Conservation (phyloP, 2,797 vertebrate genomes). For the Morelia viridis region DNA sequence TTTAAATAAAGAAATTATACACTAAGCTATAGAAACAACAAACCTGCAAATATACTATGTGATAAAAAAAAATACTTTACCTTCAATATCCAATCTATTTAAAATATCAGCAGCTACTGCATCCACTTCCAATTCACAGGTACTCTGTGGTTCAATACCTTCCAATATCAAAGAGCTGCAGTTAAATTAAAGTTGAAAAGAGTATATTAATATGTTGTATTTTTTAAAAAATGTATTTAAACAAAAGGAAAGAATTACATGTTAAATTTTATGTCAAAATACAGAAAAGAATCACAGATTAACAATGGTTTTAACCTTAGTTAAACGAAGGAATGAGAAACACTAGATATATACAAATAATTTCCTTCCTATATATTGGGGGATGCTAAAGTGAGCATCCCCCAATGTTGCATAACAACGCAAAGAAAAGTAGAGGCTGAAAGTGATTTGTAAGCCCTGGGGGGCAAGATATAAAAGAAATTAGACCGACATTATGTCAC, state of each 20-base stretch:
- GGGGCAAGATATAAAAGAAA: neutral
- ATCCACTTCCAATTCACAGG: constrained; percentile 96
- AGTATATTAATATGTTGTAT: constrained; percentile 36
- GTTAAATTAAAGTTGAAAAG: constrained; percentile 54
- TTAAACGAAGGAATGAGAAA: neutral
- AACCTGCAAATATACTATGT: neutral
- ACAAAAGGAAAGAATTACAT: neutral
- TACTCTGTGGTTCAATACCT: constrained; percentile 87
- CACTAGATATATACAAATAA: neutral
- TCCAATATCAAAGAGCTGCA: constrained; percentile 89
- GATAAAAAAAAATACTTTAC: constrained; percentile 70
- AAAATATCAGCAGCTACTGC: constrained; percentile 94
- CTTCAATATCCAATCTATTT: constrained; percentile 95
- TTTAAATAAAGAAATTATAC: neutral
- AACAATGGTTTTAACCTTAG: neutral
- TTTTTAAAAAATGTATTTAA: constrained; percentile 19
- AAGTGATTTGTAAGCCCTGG: neutral
- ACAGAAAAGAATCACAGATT: neutral
- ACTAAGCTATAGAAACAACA: neutral
- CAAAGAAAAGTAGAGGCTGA: neutral
- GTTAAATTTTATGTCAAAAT: constrained; percentile 33
- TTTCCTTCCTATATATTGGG: neutral
- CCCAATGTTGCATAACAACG: neutral
- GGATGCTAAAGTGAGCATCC: neutral
- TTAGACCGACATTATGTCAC: neutral